Evolutionary conservation across 2,888 invertebrate genomes (phyloP).

Genomic region (Octonoba sinensis): DNA sequence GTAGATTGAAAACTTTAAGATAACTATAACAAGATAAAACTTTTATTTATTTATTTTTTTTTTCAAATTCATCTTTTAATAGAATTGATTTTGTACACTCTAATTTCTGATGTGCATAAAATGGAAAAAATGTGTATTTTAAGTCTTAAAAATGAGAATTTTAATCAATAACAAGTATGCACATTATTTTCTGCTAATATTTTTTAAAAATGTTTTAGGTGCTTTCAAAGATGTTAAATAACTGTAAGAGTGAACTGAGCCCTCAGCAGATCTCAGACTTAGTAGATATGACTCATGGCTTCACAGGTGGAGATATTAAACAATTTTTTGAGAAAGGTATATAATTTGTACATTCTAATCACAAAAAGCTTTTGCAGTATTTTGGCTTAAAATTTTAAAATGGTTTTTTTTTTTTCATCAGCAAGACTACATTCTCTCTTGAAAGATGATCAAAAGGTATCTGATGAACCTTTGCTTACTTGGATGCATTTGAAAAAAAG

Average conservation of each 20-base stretch:
- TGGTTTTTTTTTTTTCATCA: slow-evolving; percentile 3
- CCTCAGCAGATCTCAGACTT: slow-evolving; percentile 16
- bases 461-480: slow-evolving; percentile 19
- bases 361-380: neutral
- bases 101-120: too few relatives aligned
- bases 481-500: slow-evolving; percentile 68
- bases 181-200: too few relatives aligned
- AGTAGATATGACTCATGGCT: slow-evolving; percentile 35
- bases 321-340: slow-evolving; percentile 20
- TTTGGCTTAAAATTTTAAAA: neutral
- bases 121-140: too few relatives aligned
- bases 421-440: too few relatives aligned
- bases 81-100: too few relatives aligned
- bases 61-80: too few relatives aligned
- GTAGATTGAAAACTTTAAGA: too few relatives aligned
- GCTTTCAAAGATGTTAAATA: slow-evolving; percentile 4
- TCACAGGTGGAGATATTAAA: slow-evolving; percentile 31
- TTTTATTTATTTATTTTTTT: too few relatives aligned
- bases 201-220: neutral
- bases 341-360: neutral
- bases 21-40: too few relatives aligned
- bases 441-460: too few relatives aligned
- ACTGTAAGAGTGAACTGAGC: slow-evolving; percentile 2
- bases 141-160: too few relatives aligned
- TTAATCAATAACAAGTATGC: too few relatives aligned